phyloP scores from a whole-genome alignment of 1,140 invertebrate genomes.

The Lepidurus arcticus region DNA sequence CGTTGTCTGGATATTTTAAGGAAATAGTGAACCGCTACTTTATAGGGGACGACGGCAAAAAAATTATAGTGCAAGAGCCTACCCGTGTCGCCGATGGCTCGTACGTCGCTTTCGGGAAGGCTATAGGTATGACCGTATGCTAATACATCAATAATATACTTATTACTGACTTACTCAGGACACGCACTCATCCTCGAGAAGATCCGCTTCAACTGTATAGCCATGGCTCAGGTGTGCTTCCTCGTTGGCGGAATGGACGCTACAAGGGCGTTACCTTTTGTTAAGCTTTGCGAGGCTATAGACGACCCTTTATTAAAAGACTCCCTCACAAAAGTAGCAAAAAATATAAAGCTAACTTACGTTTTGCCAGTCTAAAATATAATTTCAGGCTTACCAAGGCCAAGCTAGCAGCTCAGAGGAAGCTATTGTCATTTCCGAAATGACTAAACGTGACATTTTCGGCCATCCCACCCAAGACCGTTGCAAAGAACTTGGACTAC shows the following conservation, averaged over 20 bases:
- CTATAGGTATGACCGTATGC: neutral
- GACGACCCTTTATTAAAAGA: neutral
- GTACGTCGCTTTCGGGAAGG: neutral
- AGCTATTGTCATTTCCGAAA: neutral
- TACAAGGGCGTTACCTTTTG: neutral
- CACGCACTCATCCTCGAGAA: neutral
- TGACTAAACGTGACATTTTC: conserved; percentile 6
- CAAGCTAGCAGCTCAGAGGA: neutral
- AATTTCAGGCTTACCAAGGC: neutral
- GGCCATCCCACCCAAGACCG: neutral
- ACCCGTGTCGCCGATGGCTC: neutral
- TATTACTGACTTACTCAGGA: neutral
- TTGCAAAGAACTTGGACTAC: neutral
- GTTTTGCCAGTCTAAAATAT: neutral
- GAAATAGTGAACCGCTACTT: neutral
- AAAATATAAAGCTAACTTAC: neutral
- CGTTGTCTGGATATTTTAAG: neutral
- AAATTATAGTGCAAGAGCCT: neutral
- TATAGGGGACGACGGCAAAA: neutral
- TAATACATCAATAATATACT: neutral
- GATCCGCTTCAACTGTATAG: neutral
- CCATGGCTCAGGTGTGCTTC: conserved; percentile 3
- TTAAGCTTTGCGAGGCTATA: neutral
- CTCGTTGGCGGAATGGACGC: neutral
- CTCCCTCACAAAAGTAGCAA: neutral